Conservation (phyloP, 2,113 vertebrate species). For the Ondatra zibethicus region DNA sequence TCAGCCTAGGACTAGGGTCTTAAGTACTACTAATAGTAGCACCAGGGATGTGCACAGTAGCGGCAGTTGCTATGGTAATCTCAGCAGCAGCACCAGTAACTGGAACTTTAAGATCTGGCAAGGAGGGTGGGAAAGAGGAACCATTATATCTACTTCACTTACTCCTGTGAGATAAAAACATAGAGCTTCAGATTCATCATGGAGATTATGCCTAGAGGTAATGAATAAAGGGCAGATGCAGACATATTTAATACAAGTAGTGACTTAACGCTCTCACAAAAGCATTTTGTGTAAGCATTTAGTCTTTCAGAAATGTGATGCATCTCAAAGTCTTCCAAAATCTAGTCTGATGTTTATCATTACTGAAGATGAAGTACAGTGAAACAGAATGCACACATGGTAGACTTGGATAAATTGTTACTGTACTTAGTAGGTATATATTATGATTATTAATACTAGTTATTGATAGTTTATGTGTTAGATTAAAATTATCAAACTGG, state of each 20-base stretch:
- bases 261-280: background rate
- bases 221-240: background rate
- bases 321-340: background rate
- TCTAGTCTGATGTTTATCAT: background rate
- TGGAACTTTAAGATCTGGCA: background rate
- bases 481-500: conserved; percentile 25
- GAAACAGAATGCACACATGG: background rate
- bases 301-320: conserved; percentile 16
- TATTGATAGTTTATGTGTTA: background rate
- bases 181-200: background rate
- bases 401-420: background rate
- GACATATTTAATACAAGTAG: background rate
- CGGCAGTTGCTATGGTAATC: background rate
- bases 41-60: accelerated
- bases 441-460: background rate
- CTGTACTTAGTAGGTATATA: background rate
- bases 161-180: background rate
- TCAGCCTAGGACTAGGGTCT: background rate
- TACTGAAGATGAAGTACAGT: background rate
- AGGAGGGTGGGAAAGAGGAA: accelerated
- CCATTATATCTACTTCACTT: background rate
- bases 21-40: accelerated
- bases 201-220: background rate
- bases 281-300: background rate
- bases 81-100: background rate